Percentiles rank a stretch among this genome's conserved stretches.
Evolutionary conservation across 2,797 vertebrate species (phyloP).

Genomic region (Nannoperca australis): DNA sequence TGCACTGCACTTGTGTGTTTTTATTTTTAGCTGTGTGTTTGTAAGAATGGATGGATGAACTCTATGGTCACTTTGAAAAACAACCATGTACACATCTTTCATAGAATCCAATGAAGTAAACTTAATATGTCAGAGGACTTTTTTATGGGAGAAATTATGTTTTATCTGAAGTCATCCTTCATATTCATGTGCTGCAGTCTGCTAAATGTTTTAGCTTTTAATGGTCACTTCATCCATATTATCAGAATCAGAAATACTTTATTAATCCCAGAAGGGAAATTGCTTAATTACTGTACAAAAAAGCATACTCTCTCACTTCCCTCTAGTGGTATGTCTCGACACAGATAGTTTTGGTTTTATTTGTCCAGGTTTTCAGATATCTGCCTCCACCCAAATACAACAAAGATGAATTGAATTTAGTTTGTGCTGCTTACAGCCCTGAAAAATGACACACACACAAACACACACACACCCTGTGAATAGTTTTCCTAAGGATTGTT

Average conservation of each 20-base stretch:
- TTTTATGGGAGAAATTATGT: background rate
- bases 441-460: too few species aligned
- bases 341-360: background rate
- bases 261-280: too few species aligned
- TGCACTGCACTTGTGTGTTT: slow-evolving; percentile 25
- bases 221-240: too few species aligned
- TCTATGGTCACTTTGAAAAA: slow-evolving; percentile 22
- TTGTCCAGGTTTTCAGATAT: background rate
- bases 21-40: slow-evolving; percentile 11
- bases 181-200: background rate
- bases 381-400: too few species aligned
- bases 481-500: background rate
- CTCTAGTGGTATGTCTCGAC: background rate
- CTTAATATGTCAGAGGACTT: background rate
- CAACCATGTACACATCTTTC: background rate
- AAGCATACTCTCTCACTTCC: background rate
- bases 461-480: background rate
- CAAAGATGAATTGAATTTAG: too few species aligned
- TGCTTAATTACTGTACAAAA: background rate
- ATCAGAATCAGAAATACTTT: too few species aligned
- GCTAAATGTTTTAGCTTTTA: too few species aligned
- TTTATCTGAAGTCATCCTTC: background rate
- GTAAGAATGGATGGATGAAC: slow-evolving; percentile 2
- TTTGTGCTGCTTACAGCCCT: background rate
- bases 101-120: background rate